Conservation (phyloP, 2,113 vertebrate species). For the Brachyhypopomus occidentalis region DNA sequence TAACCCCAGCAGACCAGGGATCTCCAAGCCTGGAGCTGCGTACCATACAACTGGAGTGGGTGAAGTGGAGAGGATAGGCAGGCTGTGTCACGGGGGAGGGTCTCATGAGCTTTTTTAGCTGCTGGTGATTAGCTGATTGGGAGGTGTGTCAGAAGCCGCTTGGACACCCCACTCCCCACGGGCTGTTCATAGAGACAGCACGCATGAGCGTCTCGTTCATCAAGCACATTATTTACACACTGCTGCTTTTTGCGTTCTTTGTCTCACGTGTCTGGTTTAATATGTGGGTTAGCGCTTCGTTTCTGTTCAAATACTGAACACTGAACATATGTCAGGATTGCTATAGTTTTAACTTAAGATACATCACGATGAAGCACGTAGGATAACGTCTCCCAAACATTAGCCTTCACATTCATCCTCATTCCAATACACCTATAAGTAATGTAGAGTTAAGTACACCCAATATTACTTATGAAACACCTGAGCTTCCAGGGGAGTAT, state of each 20-base stretch:
- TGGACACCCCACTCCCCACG: conserved; percentile 70
- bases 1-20: too few species aligned
- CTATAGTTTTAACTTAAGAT: neutral
- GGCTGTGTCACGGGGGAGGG: conserved; percentile 47
- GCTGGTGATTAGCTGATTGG: conserved; percentile 70
- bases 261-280: conserved; percentile 9
- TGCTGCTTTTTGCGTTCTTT: conserved; percentile 32
- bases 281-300: neutral
- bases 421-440: neutral
- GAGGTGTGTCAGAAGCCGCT: conserved; percentile 70
- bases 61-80: conserved; percentile 18
- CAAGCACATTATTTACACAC: conserved; percentile 53
- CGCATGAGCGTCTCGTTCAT: conserved; percentile 31
- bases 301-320: neutral
- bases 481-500: conserved; percentile 28
- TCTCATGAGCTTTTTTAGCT: conserved; percentile 75
- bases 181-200: conserved; percentile 64
- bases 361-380: neutral
- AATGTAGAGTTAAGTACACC: neutral
- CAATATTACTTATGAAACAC: neutral
- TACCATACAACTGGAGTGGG: neutral
- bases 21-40: too few species aligned
- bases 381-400: neutral
- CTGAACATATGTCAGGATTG: neutral
- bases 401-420: neutral